These are phyloP conservation scores for Drosophila pectinifera DNA, from an alignment of 1,140 invertebrate genomes.

Conservation along the genomic window DNA sequence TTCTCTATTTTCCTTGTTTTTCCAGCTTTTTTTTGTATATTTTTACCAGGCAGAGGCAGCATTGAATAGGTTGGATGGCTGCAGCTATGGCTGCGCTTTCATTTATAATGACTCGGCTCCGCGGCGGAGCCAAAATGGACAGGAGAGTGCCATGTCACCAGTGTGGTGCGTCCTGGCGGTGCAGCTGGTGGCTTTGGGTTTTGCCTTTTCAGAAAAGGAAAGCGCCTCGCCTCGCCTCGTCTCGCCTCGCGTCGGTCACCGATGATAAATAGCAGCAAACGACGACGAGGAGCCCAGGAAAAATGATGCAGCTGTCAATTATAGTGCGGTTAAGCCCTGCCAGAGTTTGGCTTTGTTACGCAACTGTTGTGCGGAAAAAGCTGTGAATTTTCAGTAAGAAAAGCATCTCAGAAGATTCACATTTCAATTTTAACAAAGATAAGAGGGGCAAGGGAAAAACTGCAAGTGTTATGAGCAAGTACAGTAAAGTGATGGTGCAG, in stretches of 20 bases:
- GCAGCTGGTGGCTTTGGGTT: slow-evolving; percentile 23
- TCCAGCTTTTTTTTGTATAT: slow-evolving; percentile 9
- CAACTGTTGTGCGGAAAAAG: background rate
- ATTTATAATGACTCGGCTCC: slow-evolving; percentile 72
- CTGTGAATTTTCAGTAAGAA: background rate
- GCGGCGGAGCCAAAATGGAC: slow-evolving; percentile 30
- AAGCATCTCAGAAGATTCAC: slow-evolving; percentile 1
- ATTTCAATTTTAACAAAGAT: background rate
- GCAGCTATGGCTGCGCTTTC: slow-evolving; percentile 52
- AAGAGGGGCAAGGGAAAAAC: background rate
- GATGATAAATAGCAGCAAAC: no score
- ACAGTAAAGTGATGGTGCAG: background rate
- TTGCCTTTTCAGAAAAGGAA: slow-evolving; percentile 24
- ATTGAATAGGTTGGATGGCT: slow-evolving; percentile 31
- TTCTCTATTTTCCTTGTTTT: slow-evolving; percentile 23
- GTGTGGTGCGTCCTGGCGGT: slow-evolving; percentile 8
- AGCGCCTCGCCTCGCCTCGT: slow-evolving; percentile 18
- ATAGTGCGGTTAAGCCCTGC: slow-evolving; percentile 10
- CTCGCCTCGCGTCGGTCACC: slow-evolving; percentile 1
- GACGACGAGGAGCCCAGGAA: slow-evolving; percentile 21
- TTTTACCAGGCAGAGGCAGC: slow-evolving; percentile 8
- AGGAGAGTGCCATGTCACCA: slow-evolving; percentile 49
- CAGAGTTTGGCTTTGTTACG: slow-evolving; percentile 15
- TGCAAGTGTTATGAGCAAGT: background rate
- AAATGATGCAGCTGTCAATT: slow-evolving; percentile 56